A percentile compares a stretch with the other conserved stretches of the same genome.
Conservation (phyloP, 35 echinoderm and acorn worm genomes). For the Apostichopus japonicus region DNA sequence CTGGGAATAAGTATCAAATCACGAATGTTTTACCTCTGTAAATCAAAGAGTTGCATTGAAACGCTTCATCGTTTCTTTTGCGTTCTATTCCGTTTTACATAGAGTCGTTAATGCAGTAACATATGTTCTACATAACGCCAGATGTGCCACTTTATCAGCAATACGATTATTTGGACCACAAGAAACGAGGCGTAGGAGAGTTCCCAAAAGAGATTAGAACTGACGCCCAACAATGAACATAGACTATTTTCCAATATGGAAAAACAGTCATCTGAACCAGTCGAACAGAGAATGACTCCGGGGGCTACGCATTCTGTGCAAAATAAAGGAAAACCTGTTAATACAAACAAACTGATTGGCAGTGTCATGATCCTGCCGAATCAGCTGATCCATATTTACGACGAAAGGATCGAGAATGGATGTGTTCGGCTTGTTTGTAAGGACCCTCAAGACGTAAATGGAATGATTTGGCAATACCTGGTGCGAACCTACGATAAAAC, state of each 20-base stretch:
- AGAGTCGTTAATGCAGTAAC: too few relatives aligned
- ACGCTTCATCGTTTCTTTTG: too few relatives aligned
- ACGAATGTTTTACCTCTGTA: too few relatives aligned
- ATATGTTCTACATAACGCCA: too few relatives aligned
- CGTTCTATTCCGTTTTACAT: too few relatives aligned
- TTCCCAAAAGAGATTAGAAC: too few relatives aligned
- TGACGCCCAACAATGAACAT: too few relatives aligned
- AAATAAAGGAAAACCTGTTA: not conserved
- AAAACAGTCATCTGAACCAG: not conserved
- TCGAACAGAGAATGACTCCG: not conserved
- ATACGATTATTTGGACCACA: too few relatives aligned
- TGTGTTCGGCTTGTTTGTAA: constrained; percentile 12
- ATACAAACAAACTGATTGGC: not conserved
- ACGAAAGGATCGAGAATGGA: not conserved
- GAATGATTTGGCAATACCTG: not conserved
- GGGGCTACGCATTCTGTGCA: not conserved
- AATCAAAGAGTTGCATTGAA: too few relatives aligned
- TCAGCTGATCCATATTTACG: not conserved
- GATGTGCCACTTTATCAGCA: too few relatives aligned
- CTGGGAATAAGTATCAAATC: too few relatives aligned
- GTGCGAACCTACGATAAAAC: not conserved
- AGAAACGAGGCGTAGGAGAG: too few relatives aligned
- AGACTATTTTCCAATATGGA: not conserved
- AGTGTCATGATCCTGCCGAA: not conserved
- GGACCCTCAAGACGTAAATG: not conserved